A percentile compares a stretch with the other conserved stretches of the same genome.
These are phyloP conservation scores for Germaria angustata DNA, from an alignment of 2,888 invertebrate genomes.

Conservation along the genomic window DNA sequence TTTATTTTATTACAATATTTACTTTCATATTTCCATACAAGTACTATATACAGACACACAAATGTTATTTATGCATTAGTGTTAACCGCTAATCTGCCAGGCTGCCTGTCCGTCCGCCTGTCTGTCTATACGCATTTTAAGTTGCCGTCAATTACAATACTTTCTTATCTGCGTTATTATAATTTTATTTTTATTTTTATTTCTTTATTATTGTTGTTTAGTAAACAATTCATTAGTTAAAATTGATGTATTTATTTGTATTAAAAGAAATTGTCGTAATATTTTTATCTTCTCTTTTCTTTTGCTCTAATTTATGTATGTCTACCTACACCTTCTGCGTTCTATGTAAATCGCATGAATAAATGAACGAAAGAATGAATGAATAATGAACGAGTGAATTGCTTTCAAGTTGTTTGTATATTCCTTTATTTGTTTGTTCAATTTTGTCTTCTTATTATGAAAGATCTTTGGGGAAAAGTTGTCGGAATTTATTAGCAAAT, in stretches of 20 bases:
- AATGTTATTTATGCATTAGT: background rate
- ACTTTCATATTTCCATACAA: no score
- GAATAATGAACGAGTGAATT: constrained; percentile 6
- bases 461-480: background rate
- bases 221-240: constrained; percentile 54
- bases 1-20: background rate
- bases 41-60: no score
- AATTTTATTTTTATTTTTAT: background rate
- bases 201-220: constrained; percentile 30
- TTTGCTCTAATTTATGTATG: constrained; percentile 30
- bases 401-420: constrained; percentile 1
- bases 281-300: constrained; percentile 39
- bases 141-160: background rate
- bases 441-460: background rate
- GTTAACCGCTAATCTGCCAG: no score
- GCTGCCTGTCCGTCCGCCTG: background rate
- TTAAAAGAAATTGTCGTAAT: constrained; percentile 50
- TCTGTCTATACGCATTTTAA: constrained; percentile 3
- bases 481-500: constrained; percentile 44
- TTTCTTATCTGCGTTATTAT: background rate
- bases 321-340: constrained; percentile 1
- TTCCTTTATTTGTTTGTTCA: background rate
- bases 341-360: no score
- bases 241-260: constrained; percentile 15
- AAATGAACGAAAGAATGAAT: no score